A percentile compares a stretch with the other conserved stretches of the same genome.
phyloP scores from a whole-genome alignment of 2,113 vertebrate species.

The Atrichornis clamosus region DNA sequence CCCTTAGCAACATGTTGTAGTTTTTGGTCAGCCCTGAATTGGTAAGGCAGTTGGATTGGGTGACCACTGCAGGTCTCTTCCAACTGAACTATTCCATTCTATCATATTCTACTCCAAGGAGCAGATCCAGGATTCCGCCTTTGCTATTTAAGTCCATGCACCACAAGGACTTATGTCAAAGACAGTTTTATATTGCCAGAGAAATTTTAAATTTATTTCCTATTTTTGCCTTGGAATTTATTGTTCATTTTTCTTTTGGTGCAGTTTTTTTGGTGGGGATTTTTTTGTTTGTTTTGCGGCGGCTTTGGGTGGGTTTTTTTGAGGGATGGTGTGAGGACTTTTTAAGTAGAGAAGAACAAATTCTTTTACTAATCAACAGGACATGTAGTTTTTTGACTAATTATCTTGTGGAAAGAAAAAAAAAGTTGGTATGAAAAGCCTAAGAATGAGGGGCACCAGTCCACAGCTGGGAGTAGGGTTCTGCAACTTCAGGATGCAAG shows the following conservation, averaged over 20 bases:
- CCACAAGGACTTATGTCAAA: neutral
- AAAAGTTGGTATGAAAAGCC: neutral
- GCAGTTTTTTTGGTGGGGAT: too few species aligned
- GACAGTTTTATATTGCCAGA: neutral
- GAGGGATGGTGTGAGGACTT: neutral
- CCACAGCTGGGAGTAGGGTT: neutral
- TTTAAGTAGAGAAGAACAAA: neutral
- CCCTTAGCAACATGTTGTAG: neutral
- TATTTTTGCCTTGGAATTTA: neutral
- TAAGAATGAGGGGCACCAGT: neutral
- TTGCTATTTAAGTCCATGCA: neutral
- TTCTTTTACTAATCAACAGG: neutral
- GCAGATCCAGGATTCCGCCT: neutral
- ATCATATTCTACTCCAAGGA: neutral
- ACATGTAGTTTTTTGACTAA: neutral
- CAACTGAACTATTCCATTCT: neutral
- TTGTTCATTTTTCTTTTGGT: neutral
- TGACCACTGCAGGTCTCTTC: neutral
- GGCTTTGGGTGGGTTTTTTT: too few species aligned
- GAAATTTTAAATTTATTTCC: neutral
- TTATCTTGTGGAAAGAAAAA: neutral
- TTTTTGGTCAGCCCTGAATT: neutral
- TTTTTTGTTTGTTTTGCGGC: too few species aligned
- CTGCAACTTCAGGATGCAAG: neutral
- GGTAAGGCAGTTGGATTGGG: neutral